Evolutionary conservation across 2,797 vertebrate genomes (phyloP), one percentile per base, ranked within the genome.

Genomic region (Artibeus jamaicensis): DNA sequence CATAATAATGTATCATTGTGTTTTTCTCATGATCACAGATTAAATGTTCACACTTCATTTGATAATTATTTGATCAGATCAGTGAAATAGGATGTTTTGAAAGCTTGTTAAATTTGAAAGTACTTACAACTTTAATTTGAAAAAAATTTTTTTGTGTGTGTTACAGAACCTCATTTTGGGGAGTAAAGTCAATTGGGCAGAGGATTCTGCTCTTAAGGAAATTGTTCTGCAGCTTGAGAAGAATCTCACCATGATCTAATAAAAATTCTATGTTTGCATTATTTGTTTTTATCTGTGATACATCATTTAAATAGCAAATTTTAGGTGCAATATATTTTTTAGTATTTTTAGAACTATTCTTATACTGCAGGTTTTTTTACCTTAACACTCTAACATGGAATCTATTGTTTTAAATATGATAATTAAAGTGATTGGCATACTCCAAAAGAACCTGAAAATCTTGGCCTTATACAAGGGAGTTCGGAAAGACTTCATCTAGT

Each of bases 111-210:
- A 57, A 55, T 65, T n/a, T 76, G 48, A 59, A 89, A 48, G 26
- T 89, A 57, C 59, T 68, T 84, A 85, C 9, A 94, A 84, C 42
- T 93, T 89, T 22, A 77, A 79, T 34, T 11, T 4, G 48, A 73
- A 57, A 39, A 53, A 34, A 29, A 0, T 0, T 16, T 42, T 74
- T 74, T 87, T 89, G 62, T 73, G 68, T 21, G 73, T 84, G 96
- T 98, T 98, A 18, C 24, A 99, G 99, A 91, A 10, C 39, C n/a
- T 99, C 76, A 94, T 99, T 94, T 57, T 97, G 91, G 98, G 96
- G 92, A 98, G 98, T 95, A 65, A 70, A 97, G 67, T 97, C 67
- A 98, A 99, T 88, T 99, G 99, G 99, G 98, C 98, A 89, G 93
- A 98, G 81, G 97, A 99, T 97, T 77, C 98, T 32, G 73, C 93